Evolutionary conservation across 2,888 invertebrate genomes (phyloP).

Genomic region (Monopis laevigella): DNA sequence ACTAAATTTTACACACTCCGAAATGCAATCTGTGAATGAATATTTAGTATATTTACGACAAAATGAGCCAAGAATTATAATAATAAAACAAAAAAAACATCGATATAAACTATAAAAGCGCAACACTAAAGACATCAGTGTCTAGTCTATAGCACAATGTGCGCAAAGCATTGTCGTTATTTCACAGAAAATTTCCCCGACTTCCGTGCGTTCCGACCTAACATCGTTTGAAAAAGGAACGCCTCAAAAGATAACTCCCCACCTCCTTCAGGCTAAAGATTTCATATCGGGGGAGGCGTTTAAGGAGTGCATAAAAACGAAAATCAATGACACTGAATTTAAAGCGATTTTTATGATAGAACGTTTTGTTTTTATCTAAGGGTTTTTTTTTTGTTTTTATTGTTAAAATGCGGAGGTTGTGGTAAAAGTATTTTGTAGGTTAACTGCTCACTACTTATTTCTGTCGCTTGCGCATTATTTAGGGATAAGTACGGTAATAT

Average conservation of each 20-base stretch:
- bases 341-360: not conserved
- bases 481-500: too few relatives aligned
- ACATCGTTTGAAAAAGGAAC: slow-evolving; percentile 8
- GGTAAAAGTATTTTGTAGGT: too few relatives aligned
- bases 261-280: not conserved
- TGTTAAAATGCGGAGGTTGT: too few relatives aligned
- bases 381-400: too few relatives aligned
- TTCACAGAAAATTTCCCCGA: slow-evolving; percentile 6
- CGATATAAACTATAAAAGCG: not conserved
- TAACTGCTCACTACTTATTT: too few relatives aligned
- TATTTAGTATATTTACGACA: too few relatives aligned
- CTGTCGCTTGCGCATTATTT: too few relatives aligned
- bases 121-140: slow-evolving; percentile 6
- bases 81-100: too few relatives aligned
- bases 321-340: not conserved
- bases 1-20: too few relatives aligned
- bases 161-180: slow-evolving; percentile 6
- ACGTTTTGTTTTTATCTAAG: too few relatives aligned
- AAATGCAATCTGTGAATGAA: too few relatives aligned
- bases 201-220: slow-evolving; percentile 2
- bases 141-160: slow-evolving; percentile 5
- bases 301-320: not conserved
- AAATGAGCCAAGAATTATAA: too few relatives aligned
- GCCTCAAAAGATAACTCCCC: slow-evolving; percentile 4
- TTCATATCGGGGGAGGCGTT: slow-evolving; percentile 5